These are phyloP conservation scores for Catharus bicknelli DNA, from an alignment of 2,113 vertebrate species.

Conservation along the genomic window DNA sequence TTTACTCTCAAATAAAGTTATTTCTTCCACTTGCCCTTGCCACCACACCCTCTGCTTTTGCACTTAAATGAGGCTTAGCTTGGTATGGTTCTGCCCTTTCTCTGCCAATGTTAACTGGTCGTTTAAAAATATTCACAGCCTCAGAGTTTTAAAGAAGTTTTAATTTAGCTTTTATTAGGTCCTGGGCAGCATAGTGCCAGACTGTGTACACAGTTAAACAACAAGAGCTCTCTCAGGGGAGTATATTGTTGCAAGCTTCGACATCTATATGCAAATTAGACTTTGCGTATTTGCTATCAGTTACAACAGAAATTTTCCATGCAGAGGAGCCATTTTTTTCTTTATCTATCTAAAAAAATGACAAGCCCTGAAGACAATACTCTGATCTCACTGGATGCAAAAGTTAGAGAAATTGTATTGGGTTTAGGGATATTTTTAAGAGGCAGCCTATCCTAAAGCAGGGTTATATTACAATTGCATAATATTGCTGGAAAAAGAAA, in stretches of 20 bases:
- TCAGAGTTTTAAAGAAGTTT: constrained; percentile 71
- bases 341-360: constrained; percentile 33
- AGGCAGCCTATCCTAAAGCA: not conserved
- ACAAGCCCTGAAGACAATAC: constrained; percentile 50
- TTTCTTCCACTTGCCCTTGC: constrained; percentile 14
- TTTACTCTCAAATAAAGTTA: constrained; percentile 39
- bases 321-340: constrained; percentile 35
- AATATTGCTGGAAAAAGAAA: constrained; percentile 34
- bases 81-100: not conserved
- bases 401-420: not conserved
- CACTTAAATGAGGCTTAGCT: constrained; percentile 41
- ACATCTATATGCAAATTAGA: constrained; percentile 81
- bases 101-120: constrained; percentile 65
- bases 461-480: constrained; percentile 12
- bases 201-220: constrained; percentile 74
- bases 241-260: constrained; percentile 67
- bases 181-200: constrained; percentile 60
- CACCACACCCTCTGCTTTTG: not conserved
- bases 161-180: constrained; percentile 79
- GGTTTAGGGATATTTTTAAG: not conserved
- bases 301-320: constrained; percentile 74
- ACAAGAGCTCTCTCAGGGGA: constrained; percentile 71
- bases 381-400: not conserved
- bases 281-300: constrained; percentile 70
- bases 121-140: constrained; percentile 55